Percentiles rank a stretch among this genome's conserved stretches.
phyloP scores from a whole-genome alignment of 1,140 invertebrate species.

The Gonioctena quinquepunctata region DNA sequence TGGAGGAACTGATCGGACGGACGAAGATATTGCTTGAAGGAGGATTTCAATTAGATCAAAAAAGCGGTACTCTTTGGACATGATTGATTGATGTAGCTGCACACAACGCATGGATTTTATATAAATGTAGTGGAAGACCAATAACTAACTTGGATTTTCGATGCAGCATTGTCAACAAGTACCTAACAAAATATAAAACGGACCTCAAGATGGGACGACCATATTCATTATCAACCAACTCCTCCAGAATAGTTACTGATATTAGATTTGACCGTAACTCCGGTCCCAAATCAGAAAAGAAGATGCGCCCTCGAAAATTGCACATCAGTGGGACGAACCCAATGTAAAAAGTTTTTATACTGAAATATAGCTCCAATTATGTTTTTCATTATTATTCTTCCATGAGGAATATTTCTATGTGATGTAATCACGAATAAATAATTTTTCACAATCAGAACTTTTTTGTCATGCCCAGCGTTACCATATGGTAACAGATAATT shows the following conservation, averaged over 20 bases:
- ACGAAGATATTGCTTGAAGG: constrained; percentile 2
- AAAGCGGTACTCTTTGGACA: background rate
- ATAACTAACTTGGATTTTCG: background rate
- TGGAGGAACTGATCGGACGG: constrained; percentile 13
- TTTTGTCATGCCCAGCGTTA: background rate
- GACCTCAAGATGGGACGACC: background rate
- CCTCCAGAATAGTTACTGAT: background rate
- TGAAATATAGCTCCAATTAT: background rate
- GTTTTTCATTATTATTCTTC: no score
- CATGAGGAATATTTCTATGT: no score
- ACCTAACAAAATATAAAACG: background rate
- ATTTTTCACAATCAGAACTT: no score
- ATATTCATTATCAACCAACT: background rate
- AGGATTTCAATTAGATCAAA: constrained; percentile 5
- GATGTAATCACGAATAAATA: no score
- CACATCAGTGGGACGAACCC: background rate
- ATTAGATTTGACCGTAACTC: background rate
- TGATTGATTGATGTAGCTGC: constrained; percentile 1
- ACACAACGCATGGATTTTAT: background rate
- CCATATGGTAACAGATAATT: background rate
- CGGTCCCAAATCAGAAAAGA: background rate
- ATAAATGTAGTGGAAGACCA: background rate
- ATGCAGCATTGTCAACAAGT: background rate
- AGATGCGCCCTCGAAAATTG: background rate
- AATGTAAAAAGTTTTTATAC: background rate